phyloP scores from a whole-genome alignment of 1,140 invertebrate species.

The Amphibalanus amphitrite region DNA sequence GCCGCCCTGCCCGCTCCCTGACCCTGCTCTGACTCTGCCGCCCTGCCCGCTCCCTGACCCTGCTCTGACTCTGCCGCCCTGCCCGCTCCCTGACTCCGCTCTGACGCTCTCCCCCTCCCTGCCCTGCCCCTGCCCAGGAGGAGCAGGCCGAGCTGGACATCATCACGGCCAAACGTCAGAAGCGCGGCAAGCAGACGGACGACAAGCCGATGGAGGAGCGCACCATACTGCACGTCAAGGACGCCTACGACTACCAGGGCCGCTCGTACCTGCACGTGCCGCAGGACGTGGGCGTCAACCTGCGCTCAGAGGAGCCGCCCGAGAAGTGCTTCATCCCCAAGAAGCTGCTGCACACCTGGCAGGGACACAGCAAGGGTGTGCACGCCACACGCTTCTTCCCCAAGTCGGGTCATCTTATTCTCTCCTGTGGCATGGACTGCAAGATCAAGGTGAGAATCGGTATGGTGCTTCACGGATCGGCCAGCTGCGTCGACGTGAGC shows the following conservation, averaged over 20 bases:
- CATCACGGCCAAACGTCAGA: slow-evolving; percentile 79
- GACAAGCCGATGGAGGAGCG: slow-evolving; percentile 90
- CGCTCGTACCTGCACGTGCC: slow-evolving; percentile 85
- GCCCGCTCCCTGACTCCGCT: too few species aligned
- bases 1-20: too few species aligned
- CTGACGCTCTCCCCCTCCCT: too few species aligned
- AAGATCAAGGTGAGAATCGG: slow-evolving; percentile 61
- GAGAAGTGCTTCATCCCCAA: slow-evolving; percentile 96
- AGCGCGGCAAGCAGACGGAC: slow-evolving; percentile 53
- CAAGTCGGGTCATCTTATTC: slow-evolving; percentile 74
- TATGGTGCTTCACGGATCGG: slow-evolving; percentile 7
- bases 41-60: too few species aligned
- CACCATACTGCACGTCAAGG: slow-evolving; percentile 86
- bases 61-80: too few species aligned
- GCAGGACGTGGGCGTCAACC: slow-evolving; percentile 87
- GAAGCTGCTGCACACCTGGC: slow-evolving; percentile 88
- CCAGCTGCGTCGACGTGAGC: slow-evolving; percentile 3
- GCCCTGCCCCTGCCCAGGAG: too few species aligned
- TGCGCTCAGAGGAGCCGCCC: slow-evolving; percentile 77
- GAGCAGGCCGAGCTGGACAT: slow-evolving; percentile 85
- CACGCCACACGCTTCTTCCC: slow-evolving; percentile 93
- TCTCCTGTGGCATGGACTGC: slow-evolving; percentile 93
- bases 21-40: too few species aligned
- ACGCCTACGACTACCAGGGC: slow-evolving; percentile 89
- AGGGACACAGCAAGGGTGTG: slow-evolving; percentile 94